Percentiles rank a stretch among this genome's conserved stretches.
phyloP scores from a whole-genome alignment of 1,140 invertebrate genomes.

The Bemisia tabaci region DNA sequence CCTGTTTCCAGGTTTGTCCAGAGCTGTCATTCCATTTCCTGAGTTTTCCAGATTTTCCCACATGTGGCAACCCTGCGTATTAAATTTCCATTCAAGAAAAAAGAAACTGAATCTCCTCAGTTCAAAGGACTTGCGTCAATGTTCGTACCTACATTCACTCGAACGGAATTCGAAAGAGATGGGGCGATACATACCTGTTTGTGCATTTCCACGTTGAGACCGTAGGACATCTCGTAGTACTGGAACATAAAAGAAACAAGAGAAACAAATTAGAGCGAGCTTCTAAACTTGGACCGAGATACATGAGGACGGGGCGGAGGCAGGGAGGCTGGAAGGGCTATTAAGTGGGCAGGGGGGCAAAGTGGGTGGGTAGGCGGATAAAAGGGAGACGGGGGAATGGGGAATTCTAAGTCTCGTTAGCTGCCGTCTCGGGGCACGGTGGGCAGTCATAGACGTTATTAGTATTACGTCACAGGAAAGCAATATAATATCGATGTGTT shows the following conservation, averaged over 20 bases:
- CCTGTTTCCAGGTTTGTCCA: no score
- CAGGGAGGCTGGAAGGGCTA: conserved; percentile 7
- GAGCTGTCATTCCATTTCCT: no score
- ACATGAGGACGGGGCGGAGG: conserved; percentile 11
- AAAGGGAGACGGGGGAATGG: neutral
- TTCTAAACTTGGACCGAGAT: neutral
- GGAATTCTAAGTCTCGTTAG: conserved; percentile 9
- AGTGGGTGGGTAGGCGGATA: conserved; percentile 9
- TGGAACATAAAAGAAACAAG: conserved; percentile 48
- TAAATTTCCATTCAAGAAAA: no score
- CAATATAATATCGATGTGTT: no score
- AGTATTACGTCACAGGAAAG: no score
- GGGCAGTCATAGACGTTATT: no score
- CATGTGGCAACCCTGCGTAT: no score
- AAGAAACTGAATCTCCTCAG: no score
- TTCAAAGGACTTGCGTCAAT: no score
- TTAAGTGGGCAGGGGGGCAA: conserved; percentile 14
- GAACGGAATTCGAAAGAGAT: no score
- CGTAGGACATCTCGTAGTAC: conserved; percentile 99
- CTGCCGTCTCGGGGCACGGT: conserved; percentile 3
- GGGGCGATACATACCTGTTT: conserved; percentile 71
- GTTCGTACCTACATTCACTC: no score
- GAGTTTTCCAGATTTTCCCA: no score
- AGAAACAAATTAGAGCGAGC: neutral
- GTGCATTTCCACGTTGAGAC: conserved; percentile 98